Base-by-base conservation (phyloP, 2,888 invertebrate species). In the Dicyrtomina minuta region DNA sequence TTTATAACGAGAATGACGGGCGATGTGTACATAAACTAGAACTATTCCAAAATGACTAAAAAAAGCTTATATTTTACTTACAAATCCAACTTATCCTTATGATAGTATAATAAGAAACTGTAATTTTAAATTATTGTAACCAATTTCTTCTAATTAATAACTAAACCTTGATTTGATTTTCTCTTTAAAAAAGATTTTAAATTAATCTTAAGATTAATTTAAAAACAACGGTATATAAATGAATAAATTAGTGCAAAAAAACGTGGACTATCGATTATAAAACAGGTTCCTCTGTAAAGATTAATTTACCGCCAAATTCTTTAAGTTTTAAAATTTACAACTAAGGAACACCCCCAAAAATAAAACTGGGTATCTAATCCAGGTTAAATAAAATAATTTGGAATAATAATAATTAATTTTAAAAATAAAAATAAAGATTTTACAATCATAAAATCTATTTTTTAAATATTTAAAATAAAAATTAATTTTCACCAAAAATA, bases 21-120 rank as follows among this genome's bases (percentile, higher is more conserved):
- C 89, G 87, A 88, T 90, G 85, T 89, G 89, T 89, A 85, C 88
- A 87, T 87, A 87, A 85, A 85, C 85, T 84, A 88, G 86, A 83
- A 22, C 61, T 20, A n/a, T 61, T 43, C 85, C 85, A 83, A 81
- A 86, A 85, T 83, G 80, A 82, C 81, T 80, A n/a, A 82, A 80
- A 79, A 80, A 73, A 79, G 80, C 78, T 80, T 84, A 84, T 85
- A n/a, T 15, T 20, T 87, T 88, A 88, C 86, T 85, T 83, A 86
- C 85, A 88, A 88, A 88, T 88, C 87, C 87, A 81, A 80, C 87
- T 87, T 79, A 33, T 5, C 85, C 81, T 56, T 58, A 27, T 17
- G 60, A 55, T 41, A 81, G 80, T 82, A 82, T 75, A 82, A 82
- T 84, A 82, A 84, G 83, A 85, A 83, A 82, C 82, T 77, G 73